A percentile compares a stretch with the other conserved stretches of the same genome.
Evolutionary conservation across 2,797 vertebrate genomes (phyloP).

Genomic region (Sebastes alutus): DNA sequence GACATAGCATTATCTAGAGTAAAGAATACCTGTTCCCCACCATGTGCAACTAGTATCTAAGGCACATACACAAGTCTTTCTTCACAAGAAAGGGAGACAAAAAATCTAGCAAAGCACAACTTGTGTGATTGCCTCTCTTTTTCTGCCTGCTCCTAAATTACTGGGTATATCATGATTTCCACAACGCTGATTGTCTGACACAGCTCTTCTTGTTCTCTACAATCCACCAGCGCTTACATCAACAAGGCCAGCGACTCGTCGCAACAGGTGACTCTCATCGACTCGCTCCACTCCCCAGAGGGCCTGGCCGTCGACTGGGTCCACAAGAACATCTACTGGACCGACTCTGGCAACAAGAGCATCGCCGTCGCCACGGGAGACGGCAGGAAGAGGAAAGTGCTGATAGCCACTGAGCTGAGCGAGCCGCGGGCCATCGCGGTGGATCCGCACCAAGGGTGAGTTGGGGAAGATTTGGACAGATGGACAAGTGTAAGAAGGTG

Average conservation of each 20-base stretch:
- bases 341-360: constrained; percentile 96
- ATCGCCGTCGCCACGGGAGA: constrained; percentile 94
- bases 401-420: constrained; percentile 89
- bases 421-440: constrained; percentile 96
- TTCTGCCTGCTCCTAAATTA: not conserved
- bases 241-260: constrained; percentile 93
- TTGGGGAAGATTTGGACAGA: not conserved
- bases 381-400: constrained; percentile 89
- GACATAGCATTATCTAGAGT: constrained; percentile 38
- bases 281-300: constrained; percentile 93
- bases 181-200: not conserved
- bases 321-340: constrained; percentile 99
- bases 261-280: constrained; percentile 90
- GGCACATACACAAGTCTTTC: not conserved
- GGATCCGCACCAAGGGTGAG: constrained; percentile 94
- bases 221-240: constrained; percentile 88
- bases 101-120: not conserved
- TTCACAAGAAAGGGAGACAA: not conserved
- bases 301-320: constrained; percentile 98
- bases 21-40: constrained; percentile 11
- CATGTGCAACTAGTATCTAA: not conserved
- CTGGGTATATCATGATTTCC: not conserved
- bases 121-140: not conserved
- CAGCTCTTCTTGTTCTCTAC: not conserved
- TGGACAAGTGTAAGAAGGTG: not conserved